A percentile compares a stretch with the other conserved stretches of the same genome.
Evolutionary conservation across 30 jellyfish, hydroid and myxozoan species (phyloP).

Genomic region (Mastigias papua): DNA sequence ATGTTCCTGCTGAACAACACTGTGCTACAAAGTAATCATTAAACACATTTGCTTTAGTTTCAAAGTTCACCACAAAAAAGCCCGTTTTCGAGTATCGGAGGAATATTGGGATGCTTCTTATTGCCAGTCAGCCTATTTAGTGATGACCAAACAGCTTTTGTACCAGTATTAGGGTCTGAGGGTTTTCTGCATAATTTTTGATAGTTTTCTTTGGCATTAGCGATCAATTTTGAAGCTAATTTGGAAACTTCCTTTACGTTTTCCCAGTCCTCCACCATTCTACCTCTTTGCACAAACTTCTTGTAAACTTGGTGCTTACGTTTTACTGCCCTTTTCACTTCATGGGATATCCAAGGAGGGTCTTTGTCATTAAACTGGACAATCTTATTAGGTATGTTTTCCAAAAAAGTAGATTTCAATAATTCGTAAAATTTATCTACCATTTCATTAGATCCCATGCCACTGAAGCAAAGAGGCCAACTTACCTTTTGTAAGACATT

Average conservation of each 20-base stretch:
- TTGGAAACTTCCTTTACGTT: too few relatives aligned
- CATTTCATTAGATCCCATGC: too few relatives aligned
- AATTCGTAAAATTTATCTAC: not conserved
- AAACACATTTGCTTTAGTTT: constrained; percentile 49
- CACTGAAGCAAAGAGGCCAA: not conserved
- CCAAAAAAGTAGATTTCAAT: not conserved
- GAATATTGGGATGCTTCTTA: constrained; percentile 21
- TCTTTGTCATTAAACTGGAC: not conserved
- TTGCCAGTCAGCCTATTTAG: constrained; percentile 23
- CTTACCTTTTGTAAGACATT: not conserved
- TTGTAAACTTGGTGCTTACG: not conserved
- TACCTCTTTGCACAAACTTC: constrained; percentile 2
- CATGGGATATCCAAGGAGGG: constrained; percentile 1
- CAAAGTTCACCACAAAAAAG: constrained; percentile 12
- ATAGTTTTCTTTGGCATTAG: not conserved
- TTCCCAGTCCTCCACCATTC: constrained; percentile 42
- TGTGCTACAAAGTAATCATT: constrained; percentile 42
- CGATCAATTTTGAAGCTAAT: not conserved
- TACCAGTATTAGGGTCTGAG: constrained; percentile 47
- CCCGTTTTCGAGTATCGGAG: constrained; percentile 49
- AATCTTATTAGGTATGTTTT: not conserved
- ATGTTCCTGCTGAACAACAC: constrained; percentile 35
- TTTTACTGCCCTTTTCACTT: not conserved
- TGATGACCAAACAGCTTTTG: constrained; percentile 39
- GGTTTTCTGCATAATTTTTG: constrained; percentile 30